Evolutionary conservation across 1,140 invertebrate species (phyloP), one percentile per base, ranked within the genome.

Genomic region (Psilanteris sp.): DNA sequence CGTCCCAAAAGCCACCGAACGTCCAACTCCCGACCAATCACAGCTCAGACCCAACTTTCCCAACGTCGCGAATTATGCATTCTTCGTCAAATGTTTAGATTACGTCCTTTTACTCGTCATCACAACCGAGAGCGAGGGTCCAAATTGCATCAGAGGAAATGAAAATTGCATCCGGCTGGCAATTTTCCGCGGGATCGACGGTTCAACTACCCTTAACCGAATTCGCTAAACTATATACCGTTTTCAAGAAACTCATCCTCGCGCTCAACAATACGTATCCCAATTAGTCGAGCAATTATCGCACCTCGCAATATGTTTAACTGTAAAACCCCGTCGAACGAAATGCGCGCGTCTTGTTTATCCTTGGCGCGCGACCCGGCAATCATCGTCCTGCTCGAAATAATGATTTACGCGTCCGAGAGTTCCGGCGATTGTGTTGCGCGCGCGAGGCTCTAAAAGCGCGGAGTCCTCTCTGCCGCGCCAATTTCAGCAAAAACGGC

Each of bases 141-240:
- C 16, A 78, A 71, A 74, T 78, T 71, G 55, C 62, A 72, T 72
- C 26, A 50, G 46, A 64, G 72, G 64, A 76, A 76, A 70, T 68
- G 73, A 61, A 70, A 76, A 70, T 70, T 76, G 57, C 72, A 76
- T 70, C 72, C 72, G 72, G 48, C 50, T 50, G 48, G 31, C 57
- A 76, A 76, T 76, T 76, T 76, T 70, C 66, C 62, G 36, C 46
- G 43, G 29, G 64, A 76, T 70, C 46, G 54, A 67, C 54, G 32
- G 54, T 54, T 61, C 50, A 74, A 74, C 61, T 66, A 67, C 37
- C 59, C 61, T 66, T 66, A 66, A 61, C 59, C 32, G 29, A 64
- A 59, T 57, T 66, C 32, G 27, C 43, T 73, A 52, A 64, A 59
- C n/a, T 50, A n/a, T 57, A 13, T 48, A 55, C 48, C 55, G 41